Conservation (phyloP, 2,888 invertebrate genomes). For the Phorcus lineatus region DNA sequence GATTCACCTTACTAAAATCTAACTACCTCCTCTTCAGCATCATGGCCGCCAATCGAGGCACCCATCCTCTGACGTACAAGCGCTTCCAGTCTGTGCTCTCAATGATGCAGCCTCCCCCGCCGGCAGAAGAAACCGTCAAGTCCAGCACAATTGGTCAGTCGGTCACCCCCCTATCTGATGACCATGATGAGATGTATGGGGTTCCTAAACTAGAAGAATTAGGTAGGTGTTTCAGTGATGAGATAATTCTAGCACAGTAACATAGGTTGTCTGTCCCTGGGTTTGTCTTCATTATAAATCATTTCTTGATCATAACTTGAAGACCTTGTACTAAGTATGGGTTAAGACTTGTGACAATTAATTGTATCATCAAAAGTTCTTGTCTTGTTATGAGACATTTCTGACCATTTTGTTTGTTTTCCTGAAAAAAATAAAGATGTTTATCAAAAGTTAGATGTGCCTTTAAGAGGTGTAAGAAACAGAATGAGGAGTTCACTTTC, state of each 20-base stretch:
- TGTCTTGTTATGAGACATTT: too few species aligned
- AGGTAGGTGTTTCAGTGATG: conserved; percentile 77
- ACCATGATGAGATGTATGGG: conserved; percentile 89
- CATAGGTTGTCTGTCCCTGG: neutral
- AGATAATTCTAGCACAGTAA: too few species aligned
- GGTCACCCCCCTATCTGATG: conserved; percentile 83
- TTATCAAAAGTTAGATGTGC: too few species aligned
- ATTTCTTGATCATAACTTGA: too few species aligned
- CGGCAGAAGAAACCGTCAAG: conserved; percentile 80
- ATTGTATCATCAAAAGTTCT: too few species aligned
- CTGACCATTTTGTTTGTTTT: too few species aligned
- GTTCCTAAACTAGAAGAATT: conserved; percentile 91
- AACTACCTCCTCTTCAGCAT: conserved; percentile 79
- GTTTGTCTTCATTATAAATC: too few species aligned
- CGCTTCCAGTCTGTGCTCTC: conserved; percentile 89
- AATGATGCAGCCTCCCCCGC: conserved; percentile 84
- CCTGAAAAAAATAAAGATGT: too few species aligned
- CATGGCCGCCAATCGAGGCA: conserved; percentile 87
- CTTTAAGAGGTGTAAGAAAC: too few species aligned
- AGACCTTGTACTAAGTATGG: too few species aligned
- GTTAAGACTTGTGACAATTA: too few species aligned
- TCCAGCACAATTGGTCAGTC: conserved; percentile 80
- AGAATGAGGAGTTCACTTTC: too few species aligned
- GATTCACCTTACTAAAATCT: neutral
- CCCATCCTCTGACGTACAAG: conserved; percentile 89